Conservation (phyloP, 2,888 invertebrate genomes). For the Helicoverpa assulta region DNA sequence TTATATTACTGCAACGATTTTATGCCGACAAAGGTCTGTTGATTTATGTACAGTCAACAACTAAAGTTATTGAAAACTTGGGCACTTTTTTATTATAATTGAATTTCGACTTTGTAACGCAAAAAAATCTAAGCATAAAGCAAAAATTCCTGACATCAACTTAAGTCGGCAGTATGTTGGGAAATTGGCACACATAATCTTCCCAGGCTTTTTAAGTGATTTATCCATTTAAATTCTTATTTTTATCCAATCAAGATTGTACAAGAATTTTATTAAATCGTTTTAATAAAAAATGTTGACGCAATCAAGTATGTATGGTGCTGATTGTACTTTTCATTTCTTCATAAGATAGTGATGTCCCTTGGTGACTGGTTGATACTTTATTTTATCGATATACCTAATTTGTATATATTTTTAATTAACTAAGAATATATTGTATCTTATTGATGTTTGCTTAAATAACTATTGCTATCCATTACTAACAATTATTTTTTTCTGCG, state of each 20-base stretch:
- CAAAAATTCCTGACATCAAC: not conserved
- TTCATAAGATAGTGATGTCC: conserved; percentile 7
- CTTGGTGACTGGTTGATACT: not conserved
- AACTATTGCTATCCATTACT: not conserved
- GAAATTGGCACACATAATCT: no score
- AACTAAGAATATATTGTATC: not conserved
- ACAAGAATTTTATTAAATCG: no score
- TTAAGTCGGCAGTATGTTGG: no score
- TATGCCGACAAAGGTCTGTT: conserved; percentile 20
- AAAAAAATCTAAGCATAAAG: not conserved
- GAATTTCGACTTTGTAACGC: not conserved
- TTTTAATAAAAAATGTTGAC: not conserved
- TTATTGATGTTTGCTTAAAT: not conserved
- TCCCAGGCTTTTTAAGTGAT: no score
- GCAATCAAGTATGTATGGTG: not conserved
- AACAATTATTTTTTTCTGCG: conserved; percentile 21
- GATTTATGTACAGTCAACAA: not conserved
- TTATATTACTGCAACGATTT: conserved; percentile 4
- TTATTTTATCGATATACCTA: conserved; percentile 7
- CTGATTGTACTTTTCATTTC: conserved; percentile 3
- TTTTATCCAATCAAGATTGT: no score
- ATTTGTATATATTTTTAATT: not conserved
- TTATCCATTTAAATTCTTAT: no score
- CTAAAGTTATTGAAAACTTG: not conserved
- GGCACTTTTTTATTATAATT: no score